Evolutionary conservation across 2,888 invertebrate species (phyloP).

Genomic region (Stictocephala bisonia): DNA sequence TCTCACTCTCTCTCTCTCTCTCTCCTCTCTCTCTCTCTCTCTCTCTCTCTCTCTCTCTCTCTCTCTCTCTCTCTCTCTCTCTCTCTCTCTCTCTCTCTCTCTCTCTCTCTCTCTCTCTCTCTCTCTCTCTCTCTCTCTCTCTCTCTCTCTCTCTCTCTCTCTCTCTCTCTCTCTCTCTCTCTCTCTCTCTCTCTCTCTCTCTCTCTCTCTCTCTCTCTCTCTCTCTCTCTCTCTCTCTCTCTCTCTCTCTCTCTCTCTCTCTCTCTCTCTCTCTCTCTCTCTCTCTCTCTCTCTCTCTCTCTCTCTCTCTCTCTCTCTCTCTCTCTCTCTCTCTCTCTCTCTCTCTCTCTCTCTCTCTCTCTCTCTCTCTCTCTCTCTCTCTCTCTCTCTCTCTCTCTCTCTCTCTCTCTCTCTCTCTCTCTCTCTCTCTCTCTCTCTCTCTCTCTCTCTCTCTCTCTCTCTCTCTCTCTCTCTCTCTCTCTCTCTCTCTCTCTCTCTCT

Average conservation of each 20-base stretch:
- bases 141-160: conserved; percentile 4
- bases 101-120: conserved; percentile 13
- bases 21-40: conserved; percentile 5
- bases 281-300: conserved; percentile 4
- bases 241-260: conserved; percentile 4
- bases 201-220: conserved; percentile 4
- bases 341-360: conserved; percentile 13
- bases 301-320: conserved; percentile 13
- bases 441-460: conserved; percentile 4
- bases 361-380: conserved; percentile 13
- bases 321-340: conserved; percentile 13
- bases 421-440: conserved; percentile 4
- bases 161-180: conserved; percentile 13
- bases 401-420: conserved; percentile 13
- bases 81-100: conserved; percentile 13
- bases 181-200: conserved; percentile 4
- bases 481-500: conserved; percentile 13
- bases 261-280: conserved; percentile 4
- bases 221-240: conserved; percentile 13
- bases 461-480: conserved; percentile 4
- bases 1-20: background rate
- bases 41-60: conserved; percentile 13
- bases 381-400: conserved; percentile 4
- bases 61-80: conserved; percentile 13
- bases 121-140: conserved; percentile 4